Base-by-base conservation (phyloP, 2,888 invertebrate species). In the Nipponacmea schrenckii region DNA sequence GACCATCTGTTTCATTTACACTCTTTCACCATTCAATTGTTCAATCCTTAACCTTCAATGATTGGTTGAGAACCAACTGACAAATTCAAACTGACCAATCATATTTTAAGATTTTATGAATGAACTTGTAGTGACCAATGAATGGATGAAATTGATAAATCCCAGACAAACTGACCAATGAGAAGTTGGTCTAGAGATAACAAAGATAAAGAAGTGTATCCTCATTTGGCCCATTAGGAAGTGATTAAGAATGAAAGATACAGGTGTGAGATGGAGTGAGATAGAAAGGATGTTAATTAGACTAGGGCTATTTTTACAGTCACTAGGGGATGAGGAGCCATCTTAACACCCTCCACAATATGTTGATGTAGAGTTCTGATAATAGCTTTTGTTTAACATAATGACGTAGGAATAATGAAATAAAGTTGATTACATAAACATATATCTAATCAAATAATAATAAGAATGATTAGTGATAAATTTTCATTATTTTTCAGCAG, bases 61-160 rank as follows among this genome's bases (percentile, higher is more conserved):
- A 39, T 39, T 39, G 39, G 39, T 5, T 39, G 39, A 7, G 39
- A 39, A 39, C 39, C 24, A 56, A 56, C 56, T 56, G 56, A 56
- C 56, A 56, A 56, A 56, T 56, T 56, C 56, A 56, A 56, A 56
- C 15, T 56, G 56, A 24, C 56, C 56, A 56, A 56, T 56, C 56
- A 56, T 12, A 56, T 20, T 24, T 10, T 56, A 12, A 24, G n/a
- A 56, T 24, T 24, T 56, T 24, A 24, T 56, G 56, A 56, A 56
- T 56, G 56, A 56, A 56, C 10, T 20, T 20, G 24, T 8, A 10
- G 8, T 56, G 56, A 56, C 56, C 56, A 56, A 56, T 56, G 20
- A 56, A 56, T 24, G 10, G 24, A 24, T 24, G 56, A 12, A 24
- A 56, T 24, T 56, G 24, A 56, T 56, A 56, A 24, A 56, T 20